phyloP scores from a whole-genome alignment of 1,140 invertebrate genomes.

The Semibalanus balanoides region DNA sequence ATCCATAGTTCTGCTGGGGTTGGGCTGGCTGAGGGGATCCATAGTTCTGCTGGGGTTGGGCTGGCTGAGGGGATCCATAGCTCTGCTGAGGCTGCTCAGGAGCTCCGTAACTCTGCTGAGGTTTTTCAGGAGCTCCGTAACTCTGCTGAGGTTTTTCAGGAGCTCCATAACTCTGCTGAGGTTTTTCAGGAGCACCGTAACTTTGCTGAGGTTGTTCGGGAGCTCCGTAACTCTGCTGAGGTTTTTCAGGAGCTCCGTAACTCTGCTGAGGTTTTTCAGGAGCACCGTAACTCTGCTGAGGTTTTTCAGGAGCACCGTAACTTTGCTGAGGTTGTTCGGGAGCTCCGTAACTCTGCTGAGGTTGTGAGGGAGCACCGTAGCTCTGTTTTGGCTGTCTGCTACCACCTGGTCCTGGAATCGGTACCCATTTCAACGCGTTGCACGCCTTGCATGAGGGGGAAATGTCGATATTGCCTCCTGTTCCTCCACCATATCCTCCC shows the following conservation, averaged over 20 bases:
- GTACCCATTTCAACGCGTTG: background rate
- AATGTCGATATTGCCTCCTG: background rate
- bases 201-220: no score
- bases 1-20: background rate
- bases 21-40: background rate
- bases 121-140: no score
- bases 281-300: no score
- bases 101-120: no score
- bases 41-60: background rate
- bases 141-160: no score
- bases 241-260: no score
- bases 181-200: no score
- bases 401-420: background rate
- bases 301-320: background rate
- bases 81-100: no score
- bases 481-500: background rate
- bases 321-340: background rate
- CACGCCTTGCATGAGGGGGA: background rate
- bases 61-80: no score
- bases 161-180: no score
- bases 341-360: background rate
- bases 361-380: background rate
- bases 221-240: no score
- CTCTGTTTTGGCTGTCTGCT: background rate
- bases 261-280: no score